phyloP scores from a whole-genome alignment of 2,797 vertebrate genomes.

The Pantherophis vulpinus region DNA sequence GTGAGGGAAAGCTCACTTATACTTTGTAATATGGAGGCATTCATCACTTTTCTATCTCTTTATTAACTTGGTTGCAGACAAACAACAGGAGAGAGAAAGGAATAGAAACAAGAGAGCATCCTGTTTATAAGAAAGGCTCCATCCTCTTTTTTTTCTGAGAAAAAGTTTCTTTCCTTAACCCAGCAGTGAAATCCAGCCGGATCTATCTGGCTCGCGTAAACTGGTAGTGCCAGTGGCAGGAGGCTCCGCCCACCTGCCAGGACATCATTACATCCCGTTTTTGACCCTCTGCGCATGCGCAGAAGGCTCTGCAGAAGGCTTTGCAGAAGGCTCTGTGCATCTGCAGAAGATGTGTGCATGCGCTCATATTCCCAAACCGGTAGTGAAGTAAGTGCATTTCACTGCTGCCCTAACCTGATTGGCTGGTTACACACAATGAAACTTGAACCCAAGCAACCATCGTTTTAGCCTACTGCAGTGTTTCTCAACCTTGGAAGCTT shows the following conservation, averaged over 20 bases:
- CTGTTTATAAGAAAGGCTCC: neutral
- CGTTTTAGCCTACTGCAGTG: neutral
- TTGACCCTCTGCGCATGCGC: too few species aligned
- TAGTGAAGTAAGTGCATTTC: too few species aligned
- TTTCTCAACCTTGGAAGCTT: too few species aligned
- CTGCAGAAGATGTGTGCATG: too few species aligned
- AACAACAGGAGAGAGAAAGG: neutral
- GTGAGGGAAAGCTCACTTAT: neutral
- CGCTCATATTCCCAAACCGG: too few species aligned
- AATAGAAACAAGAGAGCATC: neutral
- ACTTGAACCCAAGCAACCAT: neutral
- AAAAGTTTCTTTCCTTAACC: neutral
- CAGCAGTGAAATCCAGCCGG: too few species aligned
- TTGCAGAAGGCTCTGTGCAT: too few species aligned
- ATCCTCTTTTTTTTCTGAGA: neutral
- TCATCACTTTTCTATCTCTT: neutral
- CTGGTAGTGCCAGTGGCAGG: too few species aligned
- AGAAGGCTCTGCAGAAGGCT: too few species aligned
- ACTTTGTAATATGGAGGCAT: neutral
- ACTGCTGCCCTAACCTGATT: neutral
- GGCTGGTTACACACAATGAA: neutral
- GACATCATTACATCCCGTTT: too few species aligned
- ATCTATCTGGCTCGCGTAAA: too few species aligned
- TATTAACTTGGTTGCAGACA: neutral
- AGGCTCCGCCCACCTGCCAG: too few species aligned